A percentile compares a stretch with the other conserved stretches of the same genome.
phyloP scores from a whole-genome alignment of 2,113 vertebrate genomes.

The Poeciliopsis retropinna region DNA sequence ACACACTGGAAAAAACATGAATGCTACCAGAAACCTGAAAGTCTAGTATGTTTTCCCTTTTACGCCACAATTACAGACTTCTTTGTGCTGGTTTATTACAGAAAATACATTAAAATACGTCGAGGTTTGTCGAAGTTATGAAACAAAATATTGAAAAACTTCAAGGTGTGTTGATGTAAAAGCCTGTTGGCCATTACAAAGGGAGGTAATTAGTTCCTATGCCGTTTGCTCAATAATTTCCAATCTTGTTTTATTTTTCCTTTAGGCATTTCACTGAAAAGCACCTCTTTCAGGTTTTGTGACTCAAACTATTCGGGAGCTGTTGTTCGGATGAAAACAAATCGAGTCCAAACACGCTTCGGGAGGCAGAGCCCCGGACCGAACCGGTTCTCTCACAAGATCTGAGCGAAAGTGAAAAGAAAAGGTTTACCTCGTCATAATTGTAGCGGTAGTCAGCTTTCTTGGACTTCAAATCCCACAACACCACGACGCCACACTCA shows the following conservation, averaged over 20 bases:
- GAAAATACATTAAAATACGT: too few species aligned
- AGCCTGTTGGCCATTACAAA: neutral
- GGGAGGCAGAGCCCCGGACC: neutral
- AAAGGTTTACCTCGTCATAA: slow-evolving; percentile 91
- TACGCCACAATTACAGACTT: too few species aligned
- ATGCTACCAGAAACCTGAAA: too few species aligned
- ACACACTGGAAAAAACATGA: too few species aligned
- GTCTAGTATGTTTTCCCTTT: too few species aligned
- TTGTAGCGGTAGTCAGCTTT: slow-evolving; percentile 97
- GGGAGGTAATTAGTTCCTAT: neutral
- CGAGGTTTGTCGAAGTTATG: too few species aligned
- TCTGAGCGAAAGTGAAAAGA: slow-evolving; percentile 3
- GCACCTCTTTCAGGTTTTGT: slow-evolving; percentile 5
- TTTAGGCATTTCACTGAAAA: neutral
- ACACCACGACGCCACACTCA: slow-evolving; percentile 92
- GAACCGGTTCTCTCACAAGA: slow-evolving; percentile 3
- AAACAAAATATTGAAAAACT: too few species aligned
- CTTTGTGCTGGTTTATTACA: too few species aligned
- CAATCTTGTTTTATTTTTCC: neutral
- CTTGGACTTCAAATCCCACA: slow-evolving; percentile 98
- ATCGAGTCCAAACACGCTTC: slow-evolving; percentile 1
- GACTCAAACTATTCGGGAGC: too few species aligned
- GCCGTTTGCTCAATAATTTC: neutral
- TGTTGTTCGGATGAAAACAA: neutral
- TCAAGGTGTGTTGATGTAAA: too few species aligned